Evolutionary conservation across 2,113 vertebrate genomes (phyloP).

Genomic region (Nestor notabilis): DNA sequence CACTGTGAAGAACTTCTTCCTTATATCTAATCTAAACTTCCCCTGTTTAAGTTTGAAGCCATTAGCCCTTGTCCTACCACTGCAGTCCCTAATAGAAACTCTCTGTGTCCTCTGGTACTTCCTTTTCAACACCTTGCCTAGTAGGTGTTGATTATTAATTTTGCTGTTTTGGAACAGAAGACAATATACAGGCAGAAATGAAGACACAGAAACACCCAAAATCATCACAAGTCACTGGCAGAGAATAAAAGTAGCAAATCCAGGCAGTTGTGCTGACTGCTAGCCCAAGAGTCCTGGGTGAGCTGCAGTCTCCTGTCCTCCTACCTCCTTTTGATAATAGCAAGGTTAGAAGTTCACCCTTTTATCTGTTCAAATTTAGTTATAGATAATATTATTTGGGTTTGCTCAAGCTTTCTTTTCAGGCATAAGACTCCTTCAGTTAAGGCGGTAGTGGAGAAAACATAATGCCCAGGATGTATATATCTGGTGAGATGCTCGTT

Average conservation of each 20-base stretch:
- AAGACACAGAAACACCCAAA: neutral
- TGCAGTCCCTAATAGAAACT: too few species aligned
- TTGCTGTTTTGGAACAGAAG: neutral
- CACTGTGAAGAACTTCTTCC: too few species aligned
- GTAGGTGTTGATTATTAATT: neutral
- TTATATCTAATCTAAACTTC: too few species aligned
- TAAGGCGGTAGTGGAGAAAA: neutral
- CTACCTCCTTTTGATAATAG: neutral
- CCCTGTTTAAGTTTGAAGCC: too few species aligned
- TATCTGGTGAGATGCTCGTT: neutral
- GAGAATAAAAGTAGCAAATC: neutral
- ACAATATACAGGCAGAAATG: neutral
- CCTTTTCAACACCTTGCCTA: neutral
- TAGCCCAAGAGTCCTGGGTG: neutral
- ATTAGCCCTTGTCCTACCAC: too few species aligned
- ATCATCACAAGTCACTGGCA: neutral
- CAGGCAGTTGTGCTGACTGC: neutral
- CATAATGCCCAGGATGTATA: rapidly evolving
- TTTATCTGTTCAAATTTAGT: neutral
- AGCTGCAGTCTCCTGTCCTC: neutral
- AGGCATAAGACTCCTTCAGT: neutral
- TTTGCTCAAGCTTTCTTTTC: neutral
- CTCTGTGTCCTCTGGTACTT: neutral
- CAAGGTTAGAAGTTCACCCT: neutral
- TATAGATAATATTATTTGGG: rapidly evolving